These are phyloP conservation scores for Entomyzon cyanotis DNA, from an alignment of 2,113 vertebrate species.

Conservation along the genomic window DNA sequence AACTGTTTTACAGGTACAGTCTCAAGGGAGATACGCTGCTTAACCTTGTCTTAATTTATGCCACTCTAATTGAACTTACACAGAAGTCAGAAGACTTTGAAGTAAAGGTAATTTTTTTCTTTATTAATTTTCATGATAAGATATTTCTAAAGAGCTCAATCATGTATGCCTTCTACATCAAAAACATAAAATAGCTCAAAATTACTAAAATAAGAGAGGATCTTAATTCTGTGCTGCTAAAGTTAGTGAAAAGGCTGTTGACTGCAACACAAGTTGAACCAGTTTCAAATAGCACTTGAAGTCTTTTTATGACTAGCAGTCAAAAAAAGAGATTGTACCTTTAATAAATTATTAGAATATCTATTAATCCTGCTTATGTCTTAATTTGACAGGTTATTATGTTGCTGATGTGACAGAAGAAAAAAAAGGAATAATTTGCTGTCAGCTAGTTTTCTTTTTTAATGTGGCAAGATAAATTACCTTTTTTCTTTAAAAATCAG, in stretches of 20 bases:
- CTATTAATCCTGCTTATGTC: background rate
- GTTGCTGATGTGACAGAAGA: background rate
- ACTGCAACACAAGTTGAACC: background rate
- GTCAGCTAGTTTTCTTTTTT: background rate
- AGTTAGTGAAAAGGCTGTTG: background rate
- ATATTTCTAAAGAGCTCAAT: background rate
- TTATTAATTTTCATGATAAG: background rate
- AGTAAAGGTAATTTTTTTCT: constrained; percentile 82
- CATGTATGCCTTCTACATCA: background rate
- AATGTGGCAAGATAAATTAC: background rate
- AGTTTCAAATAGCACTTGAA: background rate
- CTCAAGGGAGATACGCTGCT: constrained; percentile 79
- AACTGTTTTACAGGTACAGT: constrained; percentile 71
- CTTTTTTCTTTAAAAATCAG: background rate
- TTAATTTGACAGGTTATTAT: background rate
- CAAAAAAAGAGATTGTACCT: background rate
- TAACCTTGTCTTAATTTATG: constrained; percentile 85
- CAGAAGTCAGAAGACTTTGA: constrained; percentile 85
- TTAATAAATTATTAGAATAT: background rate
- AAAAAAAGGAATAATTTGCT: background rate
- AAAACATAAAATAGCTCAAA: constrained; percentile 7
- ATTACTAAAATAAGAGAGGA: background rate
- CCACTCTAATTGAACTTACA: constrained; percentile 79
- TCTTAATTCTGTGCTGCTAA: background rate
- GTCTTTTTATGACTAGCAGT: background rate